These are phyloP conservation scores for Drosophila lini DNA, from an alignment of 1,140 invertebrate species.

Conservation along the genomic window DNA sequence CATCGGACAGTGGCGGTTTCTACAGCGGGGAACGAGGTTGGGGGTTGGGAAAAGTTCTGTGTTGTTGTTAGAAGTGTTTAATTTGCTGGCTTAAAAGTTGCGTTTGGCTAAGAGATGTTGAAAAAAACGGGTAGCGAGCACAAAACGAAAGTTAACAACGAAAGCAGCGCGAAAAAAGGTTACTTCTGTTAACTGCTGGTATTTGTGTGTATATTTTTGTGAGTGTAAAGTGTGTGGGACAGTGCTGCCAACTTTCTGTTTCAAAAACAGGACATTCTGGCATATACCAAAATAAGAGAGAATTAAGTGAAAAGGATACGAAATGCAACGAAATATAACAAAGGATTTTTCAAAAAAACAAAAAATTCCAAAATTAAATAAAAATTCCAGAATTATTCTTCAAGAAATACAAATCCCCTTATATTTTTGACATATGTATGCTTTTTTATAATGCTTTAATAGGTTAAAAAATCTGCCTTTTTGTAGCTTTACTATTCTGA, in stretches of 20 bases:
- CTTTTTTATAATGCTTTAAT: too few species aligned
- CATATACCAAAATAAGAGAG: too few species aligned
- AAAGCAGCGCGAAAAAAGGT: slow-evolving; percentile 57
- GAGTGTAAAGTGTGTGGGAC: slow-evolving; percentile 6
- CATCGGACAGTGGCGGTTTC: slow-evolving; percentile 41
- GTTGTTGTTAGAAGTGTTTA: slow-evolving; percentile 78
- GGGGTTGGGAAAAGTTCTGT: slow-evolving; percentile 54
- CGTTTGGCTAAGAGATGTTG: slow-evolving; percentile 60
- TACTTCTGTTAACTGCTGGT: slow-evolving; percentile 66
- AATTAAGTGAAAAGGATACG: too few species aligned
- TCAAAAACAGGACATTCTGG: not conserved
- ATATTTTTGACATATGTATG: too few species aligned
- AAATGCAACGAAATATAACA: not conserved
- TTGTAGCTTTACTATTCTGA: too few species aligned
- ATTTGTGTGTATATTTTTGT: slow-evolving; percentile 12
- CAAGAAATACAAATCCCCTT: too few species aligned
- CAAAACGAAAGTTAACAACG: slow-evolving; percentile 47
- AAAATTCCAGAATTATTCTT: too few species aligned
- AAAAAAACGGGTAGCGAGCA: slow-evolving; percentile 33
- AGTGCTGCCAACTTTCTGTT: slow-evolving; percentile 1
- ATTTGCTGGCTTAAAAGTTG: slow-evolving; percentile 81
- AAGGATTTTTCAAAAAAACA: not conserved
- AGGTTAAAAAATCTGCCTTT: too few species aligned
- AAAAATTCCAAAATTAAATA: too few species aligned
- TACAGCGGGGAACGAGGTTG: slow-evolving; percentile 8